phyloP scores from a whole-genome alignment of 1,140 invertebrate species.

The Drosophila trapezifrons region DNA sequence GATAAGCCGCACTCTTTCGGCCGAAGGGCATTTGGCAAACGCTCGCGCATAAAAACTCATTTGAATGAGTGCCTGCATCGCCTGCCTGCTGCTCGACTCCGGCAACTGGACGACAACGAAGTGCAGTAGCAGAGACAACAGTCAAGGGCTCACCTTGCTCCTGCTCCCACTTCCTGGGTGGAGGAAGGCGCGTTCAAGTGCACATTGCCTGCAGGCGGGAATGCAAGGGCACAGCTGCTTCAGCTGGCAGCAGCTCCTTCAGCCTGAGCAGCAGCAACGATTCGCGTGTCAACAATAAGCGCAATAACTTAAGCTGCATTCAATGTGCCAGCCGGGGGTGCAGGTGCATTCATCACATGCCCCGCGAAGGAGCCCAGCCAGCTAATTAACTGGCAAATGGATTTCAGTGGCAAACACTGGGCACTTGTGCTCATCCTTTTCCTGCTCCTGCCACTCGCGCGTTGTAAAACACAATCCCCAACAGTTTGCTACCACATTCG shows the following conservation, averaged over 20 bases:
- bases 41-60: conserved; percentile 76
- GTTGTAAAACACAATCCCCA: conserved; percentile 27
- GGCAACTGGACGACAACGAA: conserved; percentile 51
- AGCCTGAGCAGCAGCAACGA: conserved; percentile 42
- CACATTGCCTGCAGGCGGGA: conserved; percentile 58
- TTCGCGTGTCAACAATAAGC: conserved; percentile 81
- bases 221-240: conserved; percentile 72
- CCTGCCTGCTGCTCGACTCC: conserved; percentile 22
- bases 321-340: conserved; percentile 42
- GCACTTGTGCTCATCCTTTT: conserved; percentile 46
- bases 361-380: conserved; percentile 35
- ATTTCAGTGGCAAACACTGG: conserved; percentile 57
- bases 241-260: conserved; percentile 18
- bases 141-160: conserved; percentile 18
- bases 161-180: conserved; percentile 9
- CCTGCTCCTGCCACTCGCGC: conserved; percentile 1
- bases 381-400: conserved; percentile 79
- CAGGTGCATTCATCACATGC: conserved; percentile 38
- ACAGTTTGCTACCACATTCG: conserved; percentile 35
- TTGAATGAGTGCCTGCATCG: conserved; percentile 70
- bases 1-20: conserved; percentile 19
- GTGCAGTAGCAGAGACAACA: conserved; percentile 61
- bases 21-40: conserved; percentile 59
- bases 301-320: conserved; percentile 80
- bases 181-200: conserved; percentile 58